Conservation (phyloP, 2,797 vertebrate genomes). For the Spinus olivaceus region DNA sequence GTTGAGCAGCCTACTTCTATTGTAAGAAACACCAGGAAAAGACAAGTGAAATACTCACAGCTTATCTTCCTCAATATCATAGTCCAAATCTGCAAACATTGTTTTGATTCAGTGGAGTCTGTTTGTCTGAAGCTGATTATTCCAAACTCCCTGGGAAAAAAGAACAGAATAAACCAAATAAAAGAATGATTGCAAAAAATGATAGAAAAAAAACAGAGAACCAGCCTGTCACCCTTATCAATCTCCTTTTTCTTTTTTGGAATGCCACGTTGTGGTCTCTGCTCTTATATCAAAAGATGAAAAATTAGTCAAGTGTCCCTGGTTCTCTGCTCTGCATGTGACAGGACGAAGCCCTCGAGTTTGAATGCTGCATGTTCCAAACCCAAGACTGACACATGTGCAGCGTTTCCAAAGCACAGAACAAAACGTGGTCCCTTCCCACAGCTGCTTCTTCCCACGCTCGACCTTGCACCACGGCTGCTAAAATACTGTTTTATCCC, state of each 20-base stretch:
- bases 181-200: neutral
- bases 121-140: neutral
- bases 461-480: neutral
- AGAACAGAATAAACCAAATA: neutral
- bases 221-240: neutral
- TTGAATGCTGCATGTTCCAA: neutral
- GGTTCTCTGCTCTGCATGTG: neutral
- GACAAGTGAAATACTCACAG: constrained; percentile 81
- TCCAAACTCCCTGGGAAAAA: constrained; percentile 18
- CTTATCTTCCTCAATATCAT: constrained; percentile 96
- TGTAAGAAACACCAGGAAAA: neutral
- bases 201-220: neutral
- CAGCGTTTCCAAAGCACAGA: neutral
- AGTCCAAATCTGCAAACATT: constrained; percentile 97
- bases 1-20: neutral
- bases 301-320: neutral
- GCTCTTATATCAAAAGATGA: neutral
- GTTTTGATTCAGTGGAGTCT: neutral
- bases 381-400: neutral
- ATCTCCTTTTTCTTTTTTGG: neutral
- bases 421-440: neutral
- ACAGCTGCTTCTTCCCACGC: neutral
- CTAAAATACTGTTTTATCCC: neutral
- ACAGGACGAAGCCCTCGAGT: neutral
- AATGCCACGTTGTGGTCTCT: neutral